These are phyloP conservation scores for Montipora cactus DNA, from an alignment of 64 coral and sea anemone species.

Conservation along the genomic window DNA sequence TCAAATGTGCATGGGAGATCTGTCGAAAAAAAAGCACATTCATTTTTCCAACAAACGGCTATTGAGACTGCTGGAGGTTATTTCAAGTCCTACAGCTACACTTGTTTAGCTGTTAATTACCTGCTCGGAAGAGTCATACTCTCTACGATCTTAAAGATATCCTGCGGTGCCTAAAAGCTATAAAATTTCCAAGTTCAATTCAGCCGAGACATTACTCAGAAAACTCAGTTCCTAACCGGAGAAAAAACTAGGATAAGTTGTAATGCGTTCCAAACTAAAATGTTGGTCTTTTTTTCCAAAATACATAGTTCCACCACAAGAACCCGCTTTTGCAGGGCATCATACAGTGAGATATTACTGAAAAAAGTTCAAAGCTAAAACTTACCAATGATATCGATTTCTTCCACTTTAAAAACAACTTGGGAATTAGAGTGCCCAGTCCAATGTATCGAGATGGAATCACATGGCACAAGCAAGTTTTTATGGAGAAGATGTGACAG, in stretches of 20 bases:
- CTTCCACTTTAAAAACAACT: constrained; percentile 58
- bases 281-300: too few relatives aligned
- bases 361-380: neutral
- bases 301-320: too few relatives aligned
- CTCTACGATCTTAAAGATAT: too few relatives aligned
- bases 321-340: too few relatives aligned
- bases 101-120: too few relatives aligned
- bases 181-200: too few relatives aligned
- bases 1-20: constrained; percentile 75
- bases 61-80: neutral
- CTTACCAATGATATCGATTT: constrained; percentile 46
- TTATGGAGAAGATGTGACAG: constrained; percentile 35
- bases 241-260: too few relatives aligned
- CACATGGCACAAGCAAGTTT: constrained; percentile 19
- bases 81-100: neutral
- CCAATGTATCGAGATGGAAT: constrained; percentile 23
- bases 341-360: neutral
- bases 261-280: too few relatives aligned
- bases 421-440: constrained; percentile 49
- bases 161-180: too few relatives aligned
- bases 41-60: neutral
- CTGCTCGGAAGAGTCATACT: too few relatives aligned
- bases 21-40: neutral
- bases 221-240: too few relatives aligned
- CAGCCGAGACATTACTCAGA: too few relatives aligned